Evolutionary conservation across 1,140 invertebrate genomes (phyloP), one percentile per base, ranked within the genome.

Genomic region (Choristoneura fumiferana): DNA sequence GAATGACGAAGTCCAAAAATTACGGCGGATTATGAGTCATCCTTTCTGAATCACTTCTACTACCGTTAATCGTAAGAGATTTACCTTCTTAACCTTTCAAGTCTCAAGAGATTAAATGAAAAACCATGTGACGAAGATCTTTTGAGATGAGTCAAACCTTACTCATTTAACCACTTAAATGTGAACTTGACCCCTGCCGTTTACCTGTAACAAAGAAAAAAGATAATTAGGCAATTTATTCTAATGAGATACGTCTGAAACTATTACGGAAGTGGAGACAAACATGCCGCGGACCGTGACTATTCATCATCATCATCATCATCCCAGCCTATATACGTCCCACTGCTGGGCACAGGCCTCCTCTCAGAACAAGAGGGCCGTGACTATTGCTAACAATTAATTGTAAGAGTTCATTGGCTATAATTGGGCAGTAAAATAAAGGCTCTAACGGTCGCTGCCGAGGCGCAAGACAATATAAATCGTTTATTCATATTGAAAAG

Each of bases 111-210:
- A 49, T 29, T 10, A 49, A 14, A 29, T 29, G 2, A 29, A 3
- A 29, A 29, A 29, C 22, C 22, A 6, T 29, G 6, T 29, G 22
- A 29, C 22, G 6, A 3, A 29, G 22, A 10, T 45, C 18, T 6
- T 33, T 33, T 8, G 43, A 49, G 43, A 49, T 49, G 43, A 49
- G 43, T 49, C 43, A 29, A 49, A 49, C 43, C 22, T 33, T 49
- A 49, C 40, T 22, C 22, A 49, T 10, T 12, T 33, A 49, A 29
- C 17, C 22, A 12, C 12, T 0, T 29, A 18, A 45, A 45, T 29
- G 43, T 29, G 22, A 10, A 29, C 12, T 49, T 49, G 43, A 13
- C 43, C 43, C 22, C 18, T 10, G 18, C 10, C 18, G 29, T 49
- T 49, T 49, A 49, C 43, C 43, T 49, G 43, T 13, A 49, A 49